Evolutionary conservation across 1,140 invertebrate genomes (phyloP).

Genomic region (Phymastichus coffea): DNA sequence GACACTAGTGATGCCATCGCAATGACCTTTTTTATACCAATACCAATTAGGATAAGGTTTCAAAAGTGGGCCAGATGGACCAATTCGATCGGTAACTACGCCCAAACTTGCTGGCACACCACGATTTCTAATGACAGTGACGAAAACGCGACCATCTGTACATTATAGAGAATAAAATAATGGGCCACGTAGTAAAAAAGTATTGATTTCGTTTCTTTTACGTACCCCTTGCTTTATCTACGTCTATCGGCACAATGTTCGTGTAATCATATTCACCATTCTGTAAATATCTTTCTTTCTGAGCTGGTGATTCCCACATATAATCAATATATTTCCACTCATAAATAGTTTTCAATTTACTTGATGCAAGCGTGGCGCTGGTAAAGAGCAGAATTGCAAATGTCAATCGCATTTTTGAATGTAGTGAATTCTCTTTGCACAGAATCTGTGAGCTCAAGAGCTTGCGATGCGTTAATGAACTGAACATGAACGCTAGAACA

Average conservation of each 20-base stretch:
- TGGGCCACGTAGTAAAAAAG: too few relatives aligned
- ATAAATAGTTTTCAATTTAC: conserved; percentile 5
- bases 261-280: conserved; percentile 54
- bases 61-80: conserved; percentile 31
- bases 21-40: conserved; percentile 30
- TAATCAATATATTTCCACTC: conserved; percentile 38
- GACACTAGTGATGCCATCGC: conserved; percentile 33
- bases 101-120: conserved; percentile 42
- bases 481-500: too few relatives aligned
- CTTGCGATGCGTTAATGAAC: too few relatives aligned
- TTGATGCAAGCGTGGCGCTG: not conserved
- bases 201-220: not conserved
- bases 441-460: too few relatives aligned
- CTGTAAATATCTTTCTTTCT: conserved; percentile 52
- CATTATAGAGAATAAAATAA: too few relatives aligned
- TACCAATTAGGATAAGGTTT: conserved; percentile 39
- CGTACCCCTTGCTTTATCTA: conserved; percentile 23
- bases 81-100: conserved; percentile 13
- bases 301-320: conserved; percentile 10
- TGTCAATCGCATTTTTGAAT: too few relatives aligned
- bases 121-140: conserved; percentile 48
- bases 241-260: conserved; percentile 30
- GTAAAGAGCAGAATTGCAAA: too few relatives aligned
- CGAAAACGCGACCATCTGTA: conserved; percentile 32
- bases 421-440: too few relatives aligned